These are phyloP conservation scores for Apostichopus parvimensis DNA, from an alignment of 35 echinoderm and acorn worm genomes.

Conservation along the genomic window DNA sequence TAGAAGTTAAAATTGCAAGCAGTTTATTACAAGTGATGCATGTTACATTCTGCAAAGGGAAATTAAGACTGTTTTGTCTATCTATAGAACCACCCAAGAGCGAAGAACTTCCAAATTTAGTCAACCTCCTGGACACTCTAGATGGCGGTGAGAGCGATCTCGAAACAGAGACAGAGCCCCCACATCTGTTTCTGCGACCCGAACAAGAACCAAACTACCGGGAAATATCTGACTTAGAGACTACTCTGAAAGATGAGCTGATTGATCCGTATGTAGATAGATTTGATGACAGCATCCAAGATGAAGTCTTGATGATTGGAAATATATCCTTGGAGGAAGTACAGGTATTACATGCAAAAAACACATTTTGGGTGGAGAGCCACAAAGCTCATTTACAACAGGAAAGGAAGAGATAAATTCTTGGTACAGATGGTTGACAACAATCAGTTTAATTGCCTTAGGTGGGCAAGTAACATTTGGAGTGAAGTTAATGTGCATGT, in stretches of 20 bases:
- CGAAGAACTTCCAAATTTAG: conserved; percentile 82
- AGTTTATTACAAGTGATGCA: no score
- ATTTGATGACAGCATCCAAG: conserved; percentile 88
- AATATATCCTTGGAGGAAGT: conserved; percentile 98
- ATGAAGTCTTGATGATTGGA: conserved; percentile 98
- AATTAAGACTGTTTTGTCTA: not conserved
- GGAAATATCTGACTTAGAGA: conserved; percentile 66
- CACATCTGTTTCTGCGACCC: conserved; percentile 76
- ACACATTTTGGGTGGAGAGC: no score
- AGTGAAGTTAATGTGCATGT: no score
- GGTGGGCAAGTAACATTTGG: no score
- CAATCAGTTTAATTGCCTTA: no score
- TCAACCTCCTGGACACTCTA: conserved; percentile 78
- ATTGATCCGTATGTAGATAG: conserved; percentile 80
- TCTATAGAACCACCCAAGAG: conserved; percentile 8
- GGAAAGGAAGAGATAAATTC: no score
- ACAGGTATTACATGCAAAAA: conserved; percentile 60
- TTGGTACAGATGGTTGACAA: no score
- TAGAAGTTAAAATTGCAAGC: no score
- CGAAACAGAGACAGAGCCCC: conserved; percentile 78
- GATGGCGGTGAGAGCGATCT: conserved; percentile 88
- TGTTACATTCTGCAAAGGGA: no score
- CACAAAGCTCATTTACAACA: no score
- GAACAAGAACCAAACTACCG: conserved; percentile 94
- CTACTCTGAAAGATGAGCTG: conserved; percentile 82